A percentile compares a stretch with the other conserved stretches of the same genome.
Conservation (phyloP, 2,888 invertebrate species). For the Nematopogon swammerdamellus region DNA sequence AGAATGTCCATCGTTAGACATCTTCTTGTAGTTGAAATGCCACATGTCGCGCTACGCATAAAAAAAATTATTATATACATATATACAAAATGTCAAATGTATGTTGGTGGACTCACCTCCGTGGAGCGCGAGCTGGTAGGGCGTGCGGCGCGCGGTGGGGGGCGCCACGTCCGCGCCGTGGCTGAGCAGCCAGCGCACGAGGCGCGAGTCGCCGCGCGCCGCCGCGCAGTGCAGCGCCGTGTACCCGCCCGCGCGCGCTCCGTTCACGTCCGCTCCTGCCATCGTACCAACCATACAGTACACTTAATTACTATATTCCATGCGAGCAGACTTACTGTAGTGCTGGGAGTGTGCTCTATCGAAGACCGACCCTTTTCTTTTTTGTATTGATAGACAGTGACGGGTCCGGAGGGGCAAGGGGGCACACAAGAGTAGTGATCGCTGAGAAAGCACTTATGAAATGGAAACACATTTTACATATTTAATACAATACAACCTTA, state of each 20-base stretch:
- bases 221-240: slow-evolving; percentile 12
- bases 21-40: too few species aligned
- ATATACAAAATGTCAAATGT: too few species aligned
- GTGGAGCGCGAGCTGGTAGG: slow-evolving; percentile 7
- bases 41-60: too few species aligned
- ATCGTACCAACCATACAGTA: too few species aligned
- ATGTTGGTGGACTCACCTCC: slow-evolving; percentile 6
- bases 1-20: too few species aligned
- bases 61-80: too few species aligned
- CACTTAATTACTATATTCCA: not conserved
- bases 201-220: slow-evolving; percentile 6
- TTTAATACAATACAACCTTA: too few species aligned
- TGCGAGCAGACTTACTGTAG: not conserved
- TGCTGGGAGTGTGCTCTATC: too few species aligned
- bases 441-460: too few species aligned
- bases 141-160: not conserved
- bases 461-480: too few species aligned
- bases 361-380: not conserved
- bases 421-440: not conserved
- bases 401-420: too few species aligned
- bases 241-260: slow-evolving; percentile 7
- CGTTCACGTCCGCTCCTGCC: slow-evolving; percentile 11
- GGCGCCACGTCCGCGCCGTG: slow-evolving; percentile 11
- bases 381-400: not conserved
- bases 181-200: slow-evolving; percentile 11